phyloP scores from a whole-genome alignment of 2,113 vertebrate species.

The Baryphthengus martii region DNA sequence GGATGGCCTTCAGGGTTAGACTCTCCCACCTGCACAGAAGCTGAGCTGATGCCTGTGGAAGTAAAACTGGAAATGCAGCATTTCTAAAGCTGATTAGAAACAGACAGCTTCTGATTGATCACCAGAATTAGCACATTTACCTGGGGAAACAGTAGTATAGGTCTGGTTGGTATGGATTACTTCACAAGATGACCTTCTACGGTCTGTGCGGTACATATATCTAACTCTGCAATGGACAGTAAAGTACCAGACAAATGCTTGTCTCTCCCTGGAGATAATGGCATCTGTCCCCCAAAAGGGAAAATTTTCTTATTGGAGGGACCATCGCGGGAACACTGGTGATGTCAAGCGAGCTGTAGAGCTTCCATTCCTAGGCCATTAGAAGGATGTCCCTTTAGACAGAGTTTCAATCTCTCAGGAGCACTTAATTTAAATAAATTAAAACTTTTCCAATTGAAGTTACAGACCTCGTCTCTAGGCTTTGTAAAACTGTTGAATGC shows the following conservation, averaged over 20 bases:
- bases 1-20: not conserved
- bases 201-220: not conserved
- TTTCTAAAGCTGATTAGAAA: not conserved
- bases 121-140: not conserved
- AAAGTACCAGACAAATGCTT: not conserved
- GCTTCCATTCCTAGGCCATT: not conserved
- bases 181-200: not conserved
- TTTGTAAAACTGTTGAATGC: not conserved
- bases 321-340: not conserved
- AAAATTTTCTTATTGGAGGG: not conserved
- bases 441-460: not conserved
- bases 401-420: not conserved
- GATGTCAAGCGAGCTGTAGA: not conserved
- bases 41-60: not conserved
- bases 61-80: not conserved
- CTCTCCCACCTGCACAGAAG: not conserved
- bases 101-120: not conserved
- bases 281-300: not conserved
- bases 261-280: not conserved
- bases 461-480: not conserved
- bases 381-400: not conserved
- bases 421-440: not conserved
- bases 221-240: not conserved
- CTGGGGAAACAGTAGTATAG: not conserved
- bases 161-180: not conserved